Percentiles rank a stretch among this genome's conserved stretches.
phyloP scores from a whole-genome alignment of 2,888 invertebrate genomes.

The Invenusta paracnida region DNA sequence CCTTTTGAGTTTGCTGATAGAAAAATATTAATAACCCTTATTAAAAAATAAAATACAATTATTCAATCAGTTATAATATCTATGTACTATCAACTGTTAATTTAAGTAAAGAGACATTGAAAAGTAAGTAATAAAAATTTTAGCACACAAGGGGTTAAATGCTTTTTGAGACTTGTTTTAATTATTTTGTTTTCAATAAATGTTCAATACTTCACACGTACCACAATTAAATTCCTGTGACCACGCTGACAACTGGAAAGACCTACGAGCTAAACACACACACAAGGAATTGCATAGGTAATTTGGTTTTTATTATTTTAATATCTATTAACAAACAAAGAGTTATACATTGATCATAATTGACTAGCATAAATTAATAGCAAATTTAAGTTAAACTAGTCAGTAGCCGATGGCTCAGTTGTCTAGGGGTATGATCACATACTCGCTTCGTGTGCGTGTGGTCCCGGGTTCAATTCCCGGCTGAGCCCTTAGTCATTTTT shows the following conservation, averaged over 20 bases:
- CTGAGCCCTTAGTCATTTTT: too few species aligned
- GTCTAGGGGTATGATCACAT: too few species aligned
- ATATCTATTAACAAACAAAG: too few species aligned
- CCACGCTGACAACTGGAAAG: not conserved
- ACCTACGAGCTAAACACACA: not conserved
- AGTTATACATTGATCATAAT: too few species aligned
- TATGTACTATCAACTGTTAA: not conserved
- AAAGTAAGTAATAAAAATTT: not conserved
- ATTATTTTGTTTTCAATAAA: not conserved
- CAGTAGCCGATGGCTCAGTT: too few species aligned
- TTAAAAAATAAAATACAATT: constrained; percentile 5
- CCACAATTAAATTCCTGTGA: not conserved
- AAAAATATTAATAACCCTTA: not conserved
- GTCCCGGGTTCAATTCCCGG: too few species aligned
- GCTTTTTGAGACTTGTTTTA: not conserved
- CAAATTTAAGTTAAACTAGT: too few species aligned
- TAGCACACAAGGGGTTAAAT: not conserved
- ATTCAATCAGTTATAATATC: not conserved
- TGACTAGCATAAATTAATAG: too few species aligned
- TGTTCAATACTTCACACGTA: not conserved
- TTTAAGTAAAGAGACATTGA: not conserved
- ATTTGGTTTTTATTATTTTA: too few species aligned
- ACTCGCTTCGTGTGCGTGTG: too few species aligned
- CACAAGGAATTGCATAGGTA: too few species aligned
- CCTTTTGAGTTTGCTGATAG: too few species aligned